Conservation (phyloP, 2,113 vertebrate species). For the Antechinus stuartii region DNA sequence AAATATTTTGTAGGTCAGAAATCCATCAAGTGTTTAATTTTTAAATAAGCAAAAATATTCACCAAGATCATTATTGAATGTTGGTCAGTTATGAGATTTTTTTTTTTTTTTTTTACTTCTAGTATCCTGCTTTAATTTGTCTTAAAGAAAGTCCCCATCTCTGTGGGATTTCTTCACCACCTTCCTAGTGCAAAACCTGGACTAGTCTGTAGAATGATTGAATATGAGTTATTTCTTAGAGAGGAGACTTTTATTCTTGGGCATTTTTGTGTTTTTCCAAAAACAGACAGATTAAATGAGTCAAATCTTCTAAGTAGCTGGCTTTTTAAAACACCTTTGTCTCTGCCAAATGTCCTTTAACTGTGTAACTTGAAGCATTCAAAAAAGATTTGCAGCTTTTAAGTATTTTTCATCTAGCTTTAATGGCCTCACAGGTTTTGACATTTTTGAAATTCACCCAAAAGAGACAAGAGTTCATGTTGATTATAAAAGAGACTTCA, state of each 20-base stretch:
- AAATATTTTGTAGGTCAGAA: not conserved
- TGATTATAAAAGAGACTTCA: not conserved
- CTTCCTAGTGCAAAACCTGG: not conserved
- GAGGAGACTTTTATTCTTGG: conserved; percentile 22
- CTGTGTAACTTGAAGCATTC: conserved; percentile 63
- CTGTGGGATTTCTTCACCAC: not conserved
- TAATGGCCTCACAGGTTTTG: conserved; percentile 46
- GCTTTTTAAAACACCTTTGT: not conserved
- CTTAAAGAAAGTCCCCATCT: not conserved
- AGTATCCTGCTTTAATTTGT: not conserved
- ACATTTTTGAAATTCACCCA: conserved; percentile 32
- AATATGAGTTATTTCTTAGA: not conserved
- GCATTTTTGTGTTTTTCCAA: conserved; percentile 44
- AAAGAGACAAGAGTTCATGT: conserved; percentile 11
- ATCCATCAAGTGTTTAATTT: not conserved
- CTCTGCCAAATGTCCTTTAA: conserved; percentile 55
- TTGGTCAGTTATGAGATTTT: not conserved
- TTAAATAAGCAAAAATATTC: not conserved
- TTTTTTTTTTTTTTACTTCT: not conserved
- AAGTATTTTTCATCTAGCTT: conserved; percentile 60
- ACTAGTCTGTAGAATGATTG: too few species aligned
- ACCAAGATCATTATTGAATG: not conserved
- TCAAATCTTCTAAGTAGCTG: not conserved
- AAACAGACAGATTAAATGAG: not conserved
- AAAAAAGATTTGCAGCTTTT: conserved; percentile 60